Evolutionary conservation across 2,113 vertebrate genomes (phyloP), one percentile per base, ranked within the genome.

Genomic region (Gymnarchus niloticus): DNA sequence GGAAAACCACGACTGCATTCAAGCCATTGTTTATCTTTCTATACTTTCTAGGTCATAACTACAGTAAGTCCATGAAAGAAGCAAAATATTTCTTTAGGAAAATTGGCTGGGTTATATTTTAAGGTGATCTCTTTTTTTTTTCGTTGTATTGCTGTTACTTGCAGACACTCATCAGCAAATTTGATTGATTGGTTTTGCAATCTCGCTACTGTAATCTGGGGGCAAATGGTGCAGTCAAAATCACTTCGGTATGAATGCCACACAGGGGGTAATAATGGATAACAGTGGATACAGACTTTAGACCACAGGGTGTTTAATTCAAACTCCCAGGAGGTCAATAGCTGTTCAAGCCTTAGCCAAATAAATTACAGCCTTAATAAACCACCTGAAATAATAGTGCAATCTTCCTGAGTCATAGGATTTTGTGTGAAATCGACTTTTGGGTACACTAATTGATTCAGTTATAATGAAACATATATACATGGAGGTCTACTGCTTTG

Each of bases 31-130:
- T 10, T 41, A 73, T 73, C 19, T 73, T 41, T 33, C 28, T 17
- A 5, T 37, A 73, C 41, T 73, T 73, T 37, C 14, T 73, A 73
- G 28, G 65, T 73, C 65, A 41, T 28, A 17, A 19, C 65, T 73
- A 17, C 65, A 19, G 65, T 10, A 73, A 12, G 17, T 73, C 19
- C 12, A 73, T 10, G 5, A 17, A 73, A 73, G 65, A 73, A 41
- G 65, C 37, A 73, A 73, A n/a, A 73, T 73, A 6, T 73, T 73
- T 73, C 65, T 73, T 69, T 69, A 28, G 61, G 61, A 37, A 69
- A 69, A 69, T 69, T 33, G 3, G 65, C 19, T 73, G 65, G 41
- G 65, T 73, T 73, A 17, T 73, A 28, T 73, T 73, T 73, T 69
- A 19, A 37, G 65, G 33, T 73, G 28, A 17, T 37, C 41, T 41